Evolutionary conservation across 2,113 vertebrate species (phyloP).

Genomic region (Lepus europaeus): DNA sequence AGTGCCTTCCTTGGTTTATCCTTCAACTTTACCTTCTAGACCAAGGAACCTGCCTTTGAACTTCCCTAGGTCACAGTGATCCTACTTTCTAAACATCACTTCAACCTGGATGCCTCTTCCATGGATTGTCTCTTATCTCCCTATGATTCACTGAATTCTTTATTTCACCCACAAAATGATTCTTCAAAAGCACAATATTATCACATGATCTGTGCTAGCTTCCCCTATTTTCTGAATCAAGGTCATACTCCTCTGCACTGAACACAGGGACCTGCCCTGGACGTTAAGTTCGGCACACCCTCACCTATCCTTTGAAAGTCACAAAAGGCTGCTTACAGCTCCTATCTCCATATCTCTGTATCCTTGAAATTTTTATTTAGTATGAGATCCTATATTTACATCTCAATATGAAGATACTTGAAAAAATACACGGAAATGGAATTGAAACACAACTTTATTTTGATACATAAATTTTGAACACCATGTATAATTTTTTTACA

Average conservation of each 20-base stretch:
- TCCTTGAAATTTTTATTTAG: no score
- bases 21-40: background rate
- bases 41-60: background rate
- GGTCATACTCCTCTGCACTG: background rate
- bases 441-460: no score
- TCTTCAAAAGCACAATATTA: background rate
- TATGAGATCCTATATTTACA: no score
- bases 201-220: background rate
- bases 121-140: background rate
- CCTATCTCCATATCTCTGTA: background rate
- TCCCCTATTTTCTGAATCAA: background rate
- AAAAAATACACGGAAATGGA: no score
- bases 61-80: background rate
- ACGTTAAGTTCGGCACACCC: background rate
- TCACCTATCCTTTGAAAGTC: background rate
- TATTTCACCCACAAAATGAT: background rate
- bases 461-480: no score
- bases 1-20: background rate
- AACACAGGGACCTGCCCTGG: background rate
- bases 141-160: background rate
- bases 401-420: no score
- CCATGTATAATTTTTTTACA: no score
- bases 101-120: background rate
- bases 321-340: background rate
- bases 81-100: background rate